Base-by-base conservation (phyloP, 2,797 vertebrate genomes). In the Lacerta viridis region DNA sequence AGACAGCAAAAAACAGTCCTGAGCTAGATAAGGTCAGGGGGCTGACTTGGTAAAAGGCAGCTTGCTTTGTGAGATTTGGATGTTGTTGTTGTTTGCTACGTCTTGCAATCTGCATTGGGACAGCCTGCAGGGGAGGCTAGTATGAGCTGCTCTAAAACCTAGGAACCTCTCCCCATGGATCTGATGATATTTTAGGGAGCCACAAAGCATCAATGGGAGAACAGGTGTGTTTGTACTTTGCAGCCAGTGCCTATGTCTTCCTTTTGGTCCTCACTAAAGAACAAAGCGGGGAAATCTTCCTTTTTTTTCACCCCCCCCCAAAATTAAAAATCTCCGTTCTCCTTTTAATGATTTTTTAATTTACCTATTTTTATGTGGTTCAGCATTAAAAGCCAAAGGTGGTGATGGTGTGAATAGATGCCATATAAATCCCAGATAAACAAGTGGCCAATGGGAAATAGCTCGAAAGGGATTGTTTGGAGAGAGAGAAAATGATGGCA, bases 401-500 rank as follows among this genome's bases (percentile, higher is more conserved):
- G 88, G 94, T 87, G 88, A 82, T 69, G n/a, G 88, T 85, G 90
- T 43, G n/a, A 89, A 89, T 83, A 50, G 90, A 88, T 0, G 0
- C 84, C 90, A 87, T 86, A 76, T 90, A 90, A 88, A 89, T 46
- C 91, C 89, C 91, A 50, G 78, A 81, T 72, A 23, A 80, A 64
- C 71, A 7, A 87, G 59, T 91, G 88, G 86, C 83, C 89, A 29
- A 43, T 79, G 85, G 86, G 91, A 93, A 55, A 0, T 0, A 92
- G 92, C 88, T 92, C 88, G 2, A 25, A 87, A 43, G 80, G 85
- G 10, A 88, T 75, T 84, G 85, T 91, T 88, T 92, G 86, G 82
- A 83, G 5, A 64, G 61, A 23, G 20, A 72, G 25, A 74, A 77
- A 91, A 81, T 4, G 71, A 92, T 90, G 88, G 81, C 3, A 0